A percentile compares a stretch with the other conserved stretches of the same genome.
Conservation (phyloP, 2,797 vertebrate genomes). For the Characodon lateralis region DNA sequence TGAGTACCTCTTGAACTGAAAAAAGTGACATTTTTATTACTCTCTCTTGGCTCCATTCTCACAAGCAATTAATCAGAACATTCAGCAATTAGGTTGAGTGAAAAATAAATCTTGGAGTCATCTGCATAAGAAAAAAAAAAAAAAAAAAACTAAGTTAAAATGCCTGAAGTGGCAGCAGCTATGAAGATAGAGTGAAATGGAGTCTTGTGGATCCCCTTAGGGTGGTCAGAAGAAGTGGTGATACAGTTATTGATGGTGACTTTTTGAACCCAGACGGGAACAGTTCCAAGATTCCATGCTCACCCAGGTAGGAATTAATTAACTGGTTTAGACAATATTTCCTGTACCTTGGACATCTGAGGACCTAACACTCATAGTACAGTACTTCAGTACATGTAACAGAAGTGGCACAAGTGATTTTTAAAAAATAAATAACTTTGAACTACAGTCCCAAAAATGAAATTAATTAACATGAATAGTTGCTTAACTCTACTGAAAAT, state of each 20-base stretch:
- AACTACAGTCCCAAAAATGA: neutral
- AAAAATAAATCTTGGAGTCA: neutral
- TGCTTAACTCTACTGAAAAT: constrained; percentile 13
- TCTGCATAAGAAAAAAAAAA: no score
- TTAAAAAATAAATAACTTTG: constrained; percentile 2
- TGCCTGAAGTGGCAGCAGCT: no score
- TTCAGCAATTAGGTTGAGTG: neutral
- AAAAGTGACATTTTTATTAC: neutral
- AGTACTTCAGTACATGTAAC: constrained; percentile 1
- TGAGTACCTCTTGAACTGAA: neutral
- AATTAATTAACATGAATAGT: constrained; percentile 23
- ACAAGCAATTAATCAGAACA: neutral
- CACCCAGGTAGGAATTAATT: neutral
- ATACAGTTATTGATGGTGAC: neutral
- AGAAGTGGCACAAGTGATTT: neutral
- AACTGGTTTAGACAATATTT: no score
- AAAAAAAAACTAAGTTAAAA: neutral
- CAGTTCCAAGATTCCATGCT: neutral
- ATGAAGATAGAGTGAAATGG: neutral
- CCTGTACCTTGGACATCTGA: neutral
- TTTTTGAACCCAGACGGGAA: neutral
- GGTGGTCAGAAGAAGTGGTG: neutral
- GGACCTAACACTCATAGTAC: neutral
- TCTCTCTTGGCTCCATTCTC: neutral
- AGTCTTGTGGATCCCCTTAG: neutral